These are phyloP conservation scores for Diadegma fenestrale DNA, from an alignment of 2,888 invertebrate genomes.

Conservation along the genomic window DNA sequence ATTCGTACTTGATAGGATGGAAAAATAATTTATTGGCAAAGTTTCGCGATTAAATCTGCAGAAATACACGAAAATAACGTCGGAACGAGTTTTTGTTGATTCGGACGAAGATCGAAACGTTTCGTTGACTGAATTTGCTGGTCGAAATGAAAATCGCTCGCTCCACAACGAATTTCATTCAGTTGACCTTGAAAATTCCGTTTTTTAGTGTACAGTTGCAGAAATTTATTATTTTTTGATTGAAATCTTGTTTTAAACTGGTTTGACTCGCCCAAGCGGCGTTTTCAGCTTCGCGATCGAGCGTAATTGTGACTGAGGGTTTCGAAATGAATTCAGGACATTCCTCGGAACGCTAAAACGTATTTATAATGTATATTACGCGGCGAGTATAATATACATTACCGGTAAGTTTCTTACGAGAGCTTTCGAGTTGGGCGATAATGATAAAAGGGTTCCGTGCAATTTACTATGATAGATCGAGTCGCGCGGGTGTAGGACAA, in stretches of 20 bases:
- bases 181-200: neutral
- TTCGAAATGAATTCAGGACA: slow-evolving; percentile 25
- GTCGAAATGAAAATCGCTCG: no score
- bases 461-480: slow-evolving; percentile 84
- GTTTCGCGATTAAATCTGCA: neutral
- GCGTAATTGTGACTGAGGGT: neutral
- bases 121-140: no score
- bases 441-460: slow-evolving; percentile 76
- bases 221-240: neutral
- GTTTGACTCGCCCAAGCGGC: neutral
- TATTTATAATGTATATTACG: slow-evolving; percentile 76
- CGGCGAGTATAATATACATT: slow-evolving; percentile 36
- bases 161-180: no score
- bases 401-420: slow-evolving; percentile 61
- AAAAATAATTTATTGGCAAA: neutral
- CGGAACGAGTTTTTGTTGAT: neutral
- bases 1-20: neutral
- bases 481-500: slow-evolving; percentile 78
- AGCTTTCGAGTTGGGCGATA: slow-evolving; percentile 36
- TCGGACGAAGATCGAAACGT: no score
- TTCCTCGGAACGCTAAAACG: slow-evolving; percentile 49
- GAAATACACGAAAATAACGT: neutral
- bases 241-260: neutral
- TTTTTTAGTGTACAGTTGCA: neutral
- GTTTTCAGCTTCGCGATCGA: neutral